A percentile compares a stretch with the other conserved stretches of the same genome.
Conservation (phyloP, 2,113 vertebrate species). For the Castor canadensis region DNA sequence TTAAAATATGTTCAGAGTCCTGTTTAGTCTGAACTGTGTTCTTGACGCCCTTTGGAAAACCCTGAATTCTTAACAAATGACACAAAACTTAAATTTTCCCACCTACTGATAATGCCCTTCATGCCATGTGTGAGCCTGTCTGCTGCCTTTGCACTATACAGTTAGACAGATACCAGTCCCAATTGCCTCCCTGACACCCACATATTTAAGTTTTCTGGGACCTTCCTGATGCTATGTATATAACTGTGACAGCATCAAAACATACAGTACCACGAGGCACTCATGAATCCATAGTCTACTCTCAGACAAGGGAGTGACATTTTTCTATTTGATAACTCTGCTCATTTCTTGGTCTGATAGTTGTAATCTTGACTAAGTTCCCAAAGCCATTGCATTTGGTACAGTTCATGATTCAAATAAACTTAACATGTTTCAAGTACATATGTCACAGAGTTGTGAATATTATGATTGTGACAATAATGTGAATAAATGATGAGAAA, state of each 20-base stretch:
- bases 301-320: not conserved
- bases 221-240: not conserved
- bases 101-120: not conserved
- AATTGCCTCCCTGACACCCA: not conserved
- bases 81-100: not conserved
- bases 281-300: not conserved
- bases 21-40: not conserved
- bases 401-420: not conserved
- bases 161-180: not conserved
- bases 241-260: too few species aligned
- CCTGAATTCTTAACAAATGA: not conserved
- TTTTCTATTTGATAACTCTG: not conserved
- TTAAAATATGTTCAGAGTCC: not conserved
- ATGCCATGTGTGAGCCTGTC: not conserved
- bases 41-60: not conserved
- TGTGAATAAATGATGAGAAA: not conserved
- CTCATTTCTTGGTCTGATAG: not conserved
- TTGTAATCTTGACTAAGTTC: not conserved
- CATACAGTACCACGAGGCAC: rapidly evolving
- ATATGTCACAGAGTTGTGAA: not conserved
- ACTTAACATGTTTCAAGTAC: not conserved
- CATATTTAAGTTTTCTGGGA: not conserved
- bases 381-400: not conserved
- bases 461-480: not conserved
- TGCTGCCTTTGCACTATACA: too few species aligned